Evolutionary conservation across 2,113 vertebrate species (phyloP).

Genomic region (Vanacampus margaritifer): DNA sequence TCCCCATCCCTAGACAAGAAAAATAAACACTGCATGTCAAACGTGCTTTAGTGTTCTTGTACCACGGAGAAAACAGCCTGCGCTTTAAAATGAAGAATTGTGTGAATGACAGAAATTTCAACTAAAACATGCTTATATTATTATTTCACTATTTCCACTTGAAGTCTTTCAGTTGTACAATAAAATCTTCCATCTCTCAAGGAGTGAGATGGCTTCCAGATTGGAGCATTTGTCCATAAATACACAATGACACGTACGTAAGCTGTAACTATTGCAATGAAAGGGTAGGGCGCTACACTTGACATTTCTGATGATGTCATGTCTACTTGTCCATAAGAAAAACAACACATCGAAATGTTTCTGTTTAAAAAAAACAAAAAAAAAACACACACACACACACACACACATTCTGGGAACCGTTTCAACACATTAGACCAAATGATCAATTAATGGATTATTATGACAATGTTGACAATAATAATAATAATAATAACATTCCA

Average conservation of each 20-base stretch:
- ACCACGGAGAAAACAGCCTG: background rate
- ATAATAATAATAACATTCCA: background rate
- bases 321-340: background rate
- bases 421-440: background rate
- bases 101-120: background rate
- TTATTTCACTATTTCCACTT: background rate
- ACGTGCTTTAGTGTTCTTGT: background rate
- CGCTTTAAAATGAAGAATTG: background rate
- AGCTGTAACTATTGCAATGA: background rate
- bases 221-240: background rate
- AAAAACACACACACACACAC: no score
- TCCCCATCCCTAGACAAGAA: slow-evolving; percentile 30
- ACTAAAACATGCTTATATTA: background rate
- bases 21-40: slow-evolving; percentile 36
- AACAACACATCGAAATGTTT: background rate
- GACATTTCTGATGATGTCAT: background rate
- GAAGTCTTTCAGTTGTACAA: background rate
- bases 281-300: background rate
- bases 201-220: background rate
- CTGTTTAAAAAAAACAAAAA: background rate
- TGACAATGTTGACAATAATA: background rate
- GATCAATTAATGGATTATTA: background rate
- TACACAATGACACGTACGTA: background rate
- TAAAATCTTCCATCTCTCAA: background rate
- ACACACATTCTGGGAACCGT: background rate